These are phyloP conservation scores for Aricia agestis DNA, from an alignment of 1,140 invertebrate genomes.

Conservation along the genomic window DNA sequence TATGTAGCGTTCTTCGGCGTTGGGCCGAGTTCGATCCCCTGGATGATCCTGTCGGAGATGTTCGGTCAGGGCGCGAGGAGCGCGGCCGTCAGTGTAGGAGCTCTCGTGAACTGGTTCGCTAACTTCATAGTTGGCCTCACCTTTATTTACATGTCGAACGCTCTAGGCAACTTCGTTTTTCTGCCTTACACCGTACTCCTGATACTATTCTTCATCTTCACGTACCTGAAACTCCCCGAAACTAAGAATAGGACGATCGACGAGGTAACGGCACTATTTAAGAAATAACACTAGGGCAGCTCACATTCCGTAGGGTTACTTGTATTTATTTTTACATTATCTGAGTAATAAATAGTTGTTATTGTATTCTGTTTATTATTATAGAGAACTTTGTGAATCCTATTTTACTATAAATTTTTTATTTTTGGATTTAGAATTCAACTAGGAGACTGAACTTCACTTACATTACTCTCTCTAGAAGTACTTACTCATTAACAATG, in stretches of 20 bases:
- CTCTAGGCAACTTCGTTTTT: conserved; percentile 94
- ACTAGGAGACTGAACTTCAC: conserved; percentile 13
- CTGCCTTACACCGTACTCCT: conserved; percentile 95
- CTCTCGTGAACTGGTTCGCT: conserved; percentile 96
- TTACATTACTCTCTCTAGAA: neutral
- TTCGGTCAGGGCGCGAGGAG: conserved; percentile 95
- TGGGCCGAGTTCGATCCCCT: conserved; percentile 95
- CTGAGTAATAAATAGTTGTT: conserved; percentile 55
- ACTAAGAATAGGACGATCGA: conserved; percentile 99
- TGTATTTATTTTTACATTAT: conserved; percentile 47
- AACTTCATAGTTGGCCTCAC: conserved; percentile 95
- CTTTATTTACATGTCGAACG: conserved; percentile 88
- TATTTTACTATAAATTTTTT: conserved; percentile 18
- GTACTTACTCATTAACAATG: conserved; percentile 4
- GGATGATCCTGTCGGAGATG: conserved; percentile 97
- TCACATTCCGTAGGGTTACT: conserved; percentile 52
- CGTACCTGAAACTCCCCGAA: conserved; percentile 97
- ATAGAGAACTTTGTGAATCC: conserved; percentile 25
- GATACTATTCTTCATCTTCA: conserved; percentile 96
- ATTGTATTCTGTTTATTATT: conserved; percentile 28
- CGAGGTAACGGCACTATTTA: conserved; percentile 93
- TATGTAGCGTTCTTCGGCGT: conserved; percentile 96
- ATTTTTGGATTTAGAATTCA: conserved; percentile 26
- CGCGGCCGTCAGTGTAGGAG: conserved; percentile 95
- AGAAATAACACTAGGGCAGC: conserved; percentile 44